Evolutionary conservation across 2,888 invertebrate species (phyloP).

Genomic region (Nemapogon koenigi): DNA sequence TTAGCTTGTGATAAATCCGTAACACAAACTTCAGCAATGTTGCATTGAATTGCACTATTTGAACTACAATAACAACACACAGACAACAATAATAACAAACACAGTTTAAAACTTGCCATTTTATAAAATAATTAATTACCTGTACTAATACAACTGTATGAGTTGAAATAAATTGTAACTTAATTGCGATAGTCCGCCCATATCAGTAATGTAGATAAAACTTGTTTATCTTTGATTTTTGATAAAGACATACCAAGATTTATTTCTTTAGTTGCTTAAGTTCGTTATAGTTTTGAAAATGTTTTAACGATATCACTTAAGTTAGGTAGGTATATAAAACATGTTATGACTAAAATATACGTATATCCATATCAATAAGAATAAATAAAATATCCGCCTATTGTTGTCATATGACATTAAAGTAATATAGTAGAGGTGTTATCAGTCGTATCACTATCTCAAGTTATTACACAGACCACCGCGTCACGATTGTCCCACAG

Average conservation of each 20-base stretch:
- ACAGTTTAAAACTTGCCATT: background rate
- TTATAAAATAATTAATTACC: too few species aligned
- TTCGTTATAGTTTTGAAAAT: too few species aligned
- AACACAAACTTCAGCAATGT: slow-evolving; percentile 37
- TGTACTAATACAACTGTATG: too few species aligned
- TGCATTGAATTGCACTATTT: slow-evolving; percentile 22
- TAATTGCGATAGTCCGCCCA: too few species aligned
- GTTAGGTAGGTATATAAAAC: too few species aligned
- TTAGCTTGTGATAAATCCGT: slow-evolving; percentile 33
- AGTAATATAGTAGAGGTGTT: slow-evolving; percentile 23
- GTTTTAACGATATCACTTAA: too few species aligned
- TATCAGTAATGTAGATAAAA: too few species aligned
- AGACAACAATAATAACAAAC: slow-evolving; percentile 2
- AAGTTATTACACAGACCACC: slow-evolving; percentile 50
- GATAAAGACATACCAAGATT: too few species aligned
- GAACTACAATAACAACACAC: background rate
- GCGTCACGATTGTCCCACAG: slow-evolving; percentile 33
- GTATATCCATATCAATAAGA: slow-evolving; percentile 20
- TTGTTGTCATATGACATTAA: background rate
- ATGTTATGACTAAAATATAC: too few species aligned
- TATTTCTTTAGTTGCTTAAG: too few species aligned
- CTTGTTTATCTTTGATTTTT: too few species aligned
- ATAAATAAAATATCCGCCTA: slow-evolving; percentile 18
- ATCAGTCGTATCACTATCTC: slow-evolving; percentile 60
- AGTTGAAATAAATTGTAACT: too few species aligned